phyloP scores from a whole-genome alignment of 2,888 invertebrate species.

The Machimus rusticus region DNA sequence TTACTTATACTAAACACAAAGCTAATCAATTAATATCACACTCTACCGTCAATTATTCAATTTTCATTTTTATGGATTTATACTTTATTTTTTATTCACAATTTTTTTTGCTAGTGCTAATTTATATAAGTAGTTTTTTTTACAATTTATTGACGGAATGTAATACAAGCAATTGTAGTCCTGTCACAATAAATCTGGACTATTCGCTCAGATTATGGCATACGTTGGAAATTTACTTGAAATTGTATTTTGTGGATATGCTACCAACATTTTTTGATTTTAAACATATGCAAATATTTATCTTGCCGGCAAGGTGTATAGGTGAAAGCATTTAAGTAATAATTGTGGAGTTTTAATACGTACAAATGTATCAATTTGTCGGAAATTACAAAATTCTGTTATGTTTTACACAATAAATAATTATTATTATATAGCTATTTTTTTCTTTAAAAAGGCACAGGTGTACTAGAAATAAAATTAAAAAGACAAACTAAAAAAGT shows the following conservation, averaged over 20 bases:
- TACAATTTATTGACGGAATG: constrained; percentile 3
- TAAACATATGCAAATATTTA: background rate
- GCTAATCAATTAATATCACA: constrained; percentile 49
- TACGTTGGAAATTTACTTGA: background rate
- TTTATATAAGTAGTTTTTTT: background rate
- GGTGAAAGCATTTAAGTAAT: background rate
- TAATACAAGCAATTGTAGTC: background rate
- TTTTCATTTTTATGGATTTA: background rate
- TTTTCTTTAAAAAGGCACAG: too few species aligned
- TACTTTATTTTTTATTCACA: background rate
- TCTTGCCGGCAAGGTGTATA: background rate
- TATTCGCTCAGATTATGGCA: background rate
- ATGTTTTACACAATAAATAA: too few species aligned
- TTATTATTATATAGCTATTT: too few species aligned
- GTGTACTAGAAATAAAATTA: too few species aligned
- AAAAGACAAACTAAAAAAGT: too few species aligned
- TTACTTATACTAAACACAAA: background rate
- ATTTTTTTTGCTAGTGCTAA: background rate
- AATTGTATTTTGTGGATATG: background rate
- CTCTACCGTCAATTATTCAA: constrained; percentile 46
- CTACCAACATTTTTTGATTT: background rate
- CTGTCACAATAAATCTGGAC: background rate
- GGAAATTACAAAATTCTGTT: too few species aligned
- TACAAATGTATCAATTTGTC: too few species aligned
- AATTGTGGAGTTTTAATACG: background rate